These are phyloP conservation scores for Myxocyprinus asiaticus DNA, from an alignment of 2,113 vertebrate species.

Conservation along the genomic window DNA sequence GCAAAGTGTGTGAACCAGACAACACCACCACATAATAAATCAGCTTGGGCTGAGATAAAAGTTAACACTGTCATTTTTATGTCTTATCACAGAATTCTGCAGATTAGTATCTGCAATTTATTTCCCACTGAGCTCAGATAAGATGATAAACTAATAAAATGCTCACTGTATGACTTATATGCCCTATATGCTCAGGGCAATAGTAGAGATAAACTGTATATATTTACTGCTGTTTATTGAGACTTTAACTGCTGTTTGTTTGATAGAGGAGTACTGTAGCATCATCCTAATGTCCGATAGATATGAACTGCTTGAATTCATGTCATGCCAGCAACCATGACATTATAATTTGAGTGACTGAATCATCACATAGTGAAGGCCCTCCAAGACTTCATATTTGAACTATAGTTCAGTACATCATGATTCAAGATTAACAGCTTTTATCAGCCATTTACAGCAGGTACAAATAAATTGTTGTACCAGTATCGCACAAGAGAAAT, in stretches of 20 bases:
- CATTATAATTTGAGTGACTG: not conserved
- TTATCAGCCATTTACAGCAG: no score
- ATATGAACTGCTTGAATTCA: not conserved
- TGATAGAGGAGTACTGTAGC: not conserved
- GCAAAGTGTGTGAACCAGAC: not conserved
- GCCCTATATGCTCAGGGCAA: conserved; percentile 8
- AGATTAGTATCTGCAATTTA: not conserved
- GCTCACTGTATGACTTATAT: conserved; percentile 10
- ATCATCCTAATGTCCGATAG: not conserved
- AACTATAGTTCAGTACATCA: not conserved
- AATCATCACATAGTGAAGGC: not conserved
- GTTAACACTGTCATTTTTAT: conserved; percentile 17
- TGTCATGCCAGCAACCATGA: not conserved
- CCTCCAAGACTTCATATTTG: not conserved
- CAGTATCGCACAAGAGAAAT: not conserved
- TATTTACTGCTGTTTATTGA: not conserved
- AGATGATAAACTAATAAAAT: conserved; percentile 26
- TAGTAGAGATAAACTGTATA: conserved; percentile 7
- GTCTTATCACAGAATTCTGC: conserved; percentile 8
- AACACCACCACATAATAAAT: conserved; percentile 12
- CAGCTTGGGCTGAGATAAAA: conserved; percentile 9
- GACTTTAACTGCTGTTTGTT: not conserved
- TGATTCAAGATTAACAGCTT: not conserved
- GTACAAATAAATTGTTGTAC: not conserved
- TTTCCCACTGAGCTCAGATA: conserved; percentile 11